Base-by-base conservation (phyloP, 2,797 vertebrate species). In the Anomalospiza imberbis region DNA sequence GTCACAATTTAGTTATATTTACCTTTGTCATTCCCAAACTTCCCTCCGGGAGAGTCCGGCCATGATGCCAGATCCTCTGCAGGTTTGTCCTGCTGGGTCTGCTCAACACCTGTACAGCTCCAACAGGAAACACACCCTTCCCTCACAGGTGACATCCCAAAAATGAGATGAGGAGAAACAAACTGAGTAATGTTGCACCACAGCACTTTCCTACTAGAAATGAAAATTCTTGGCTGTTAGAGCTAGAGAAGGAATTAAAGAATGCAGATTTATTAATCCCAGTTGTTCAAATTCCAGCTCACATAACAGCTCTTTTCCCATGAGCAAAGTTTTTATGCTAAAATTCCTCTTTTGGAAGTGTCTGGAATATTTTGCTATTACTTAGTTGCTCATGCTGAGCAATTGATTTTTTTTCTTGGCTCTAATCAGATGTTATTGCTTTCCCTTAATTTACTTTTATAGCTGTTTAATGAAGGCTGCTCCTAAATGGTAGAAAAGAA, bases 401-500 rank as follows among this genome's bases (percentile, higher is more conserved):
- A 63, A 92, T 82, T 92, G 94, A 92, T 71, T 89, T 85, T 68
- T 81, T 96, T 90, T 26, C 79, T 91, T 82, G 85, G 62, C 36
- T 94, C 48, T 91, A 91, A 95, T 96, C 63, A 86, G 88, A 85
- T 61, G 62, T 81, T 96, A 93, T 76, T 95, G 91, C 83, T 93
- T 92, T 91, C 88, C 90, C 73, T 90, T 93, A 93, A 96, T 96
- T 92, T 94, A 89, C 66, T 84, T 95, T 91, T 84, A 82, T 78
- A 60, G 94, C 73, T 82, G 32, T 76, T 96, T 94, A 96, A 94
- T 86, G 76, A 76, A 93, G 66, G 53, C 71, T 88, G 36, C 26
- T 95, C 45, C 60, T 84, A 66, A 92, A 55, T 78, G 36, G 62
- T 66, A 20, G 48, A 79, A 62, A 62, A 73, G 48, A 81, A 74